Evolutionary conservation across 2,113 vertebrate species (phyloP), one percentile per base, ranked within the genome.

Genomic region (Collichthys lucidus): DNA sequence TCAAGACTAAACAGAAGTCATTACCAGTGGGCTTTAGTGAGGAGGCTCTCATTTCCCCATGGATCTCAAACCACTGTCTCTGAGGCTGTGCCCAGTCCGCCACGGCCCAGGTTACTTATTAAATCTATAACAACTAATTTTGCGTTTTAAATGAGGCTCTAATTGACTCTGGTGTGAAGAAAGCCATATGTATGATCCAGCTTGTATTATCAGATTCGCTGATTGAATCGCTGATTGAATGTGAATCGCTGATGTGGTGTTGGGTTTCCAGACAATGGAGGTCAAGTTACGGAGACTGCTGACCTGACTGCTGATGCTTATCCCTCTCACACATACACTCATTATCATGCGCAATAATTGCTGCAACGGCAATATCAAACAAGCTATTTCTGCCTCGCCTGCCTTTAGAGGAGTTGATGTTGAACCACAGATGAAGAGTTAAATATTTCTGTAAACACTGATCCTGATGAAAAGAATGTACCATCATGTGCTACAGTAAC

Each of bases 1-100:
- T 94, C 93, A 91, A 91, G 90, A 88, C 94, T 93, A 93, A 96
- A 94, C 93, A 94, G 90, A 94, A 94, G 90, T 92, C 93, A 94
- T 95, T 95, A 96, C 85, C 69, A 78, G 59, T 78, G 81, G 90
- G 89, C 81, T 92, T 89, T 91, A 78, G 79, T 75, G 79, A 87
- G 88, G 82, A 81, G 68, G 85, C 79, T 2, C 61, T 88, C 85
- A 92, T 93, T 93, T 94, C 93, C 92, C 93, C 22, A 49, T 0
- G 82, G 93, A 90, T 84, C 60, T 77, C 40, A 61, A 70, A 40
- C 79, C 84, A 50, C 65, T 14, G 59, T 80, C 81, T 91, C 82
- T 42, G 44, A 12, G 46, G 65, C 42, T 77, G 57, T 87, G 86
- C 78, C 86, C 86, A 26, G 86, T 88, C 82, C 74, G 40, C 79